Percentiles rank a stretch among this genome's conserved stretches.
These are phyloP conservation scores for Myanophis thanlyinensis DNA, from an alignment of 2,113 vertebrate species.

Conservation along the genomic window DNA sequence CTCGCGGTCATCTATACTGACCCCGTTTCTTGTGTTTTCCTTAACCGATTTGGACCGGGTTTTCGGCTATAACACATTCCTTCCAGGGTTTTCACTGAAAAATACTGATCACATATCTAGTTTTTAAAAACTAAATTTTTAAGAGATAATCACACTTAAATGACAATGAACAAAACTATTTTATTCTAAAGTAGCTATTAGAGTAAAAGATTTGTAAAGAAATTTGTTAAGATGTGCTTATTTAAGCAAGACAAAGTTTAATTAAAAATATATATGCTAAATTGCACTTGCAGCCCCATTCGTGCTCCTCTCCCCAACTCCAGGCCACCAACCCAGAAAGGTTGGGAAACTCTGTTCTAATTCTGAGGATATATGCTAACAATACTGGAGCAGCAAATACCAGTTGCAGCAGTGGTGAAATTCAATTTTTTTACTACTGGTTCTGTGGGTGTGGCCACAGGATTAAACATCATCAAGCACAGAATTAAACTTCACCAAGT, in stretches of 20 bases:
- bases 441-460: no score
- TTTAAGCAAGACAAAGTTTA: neutral
- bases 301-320: no score
- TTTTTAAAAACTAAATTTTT: neutral
- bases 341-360: neutral
- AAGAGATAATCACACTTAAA: neutral
- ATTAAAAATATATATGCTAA: conserved; percentile 2
- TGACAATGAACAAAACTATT: neutral
- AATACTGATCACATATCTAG: neutral
- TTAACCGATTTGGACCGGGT: no score
- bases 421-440: no score
- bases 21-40: no score
- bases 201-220: neutral
- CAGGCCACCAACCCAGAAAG: no score
- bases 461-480: no score
- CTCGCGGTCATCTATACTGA: no score
- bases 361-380: neutral
- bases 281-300: no score
- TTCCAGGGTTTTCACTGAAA: neutral
- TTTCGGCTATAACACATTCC: no score
- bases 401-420: no score
- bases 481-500: no score
- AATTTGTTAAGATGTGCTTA: neutral
- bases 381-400: neutral
- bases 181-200: neutral